Conservation (phyloP, 2,888 invertebrate species). For the Netelia fuscicornis region DNA sequence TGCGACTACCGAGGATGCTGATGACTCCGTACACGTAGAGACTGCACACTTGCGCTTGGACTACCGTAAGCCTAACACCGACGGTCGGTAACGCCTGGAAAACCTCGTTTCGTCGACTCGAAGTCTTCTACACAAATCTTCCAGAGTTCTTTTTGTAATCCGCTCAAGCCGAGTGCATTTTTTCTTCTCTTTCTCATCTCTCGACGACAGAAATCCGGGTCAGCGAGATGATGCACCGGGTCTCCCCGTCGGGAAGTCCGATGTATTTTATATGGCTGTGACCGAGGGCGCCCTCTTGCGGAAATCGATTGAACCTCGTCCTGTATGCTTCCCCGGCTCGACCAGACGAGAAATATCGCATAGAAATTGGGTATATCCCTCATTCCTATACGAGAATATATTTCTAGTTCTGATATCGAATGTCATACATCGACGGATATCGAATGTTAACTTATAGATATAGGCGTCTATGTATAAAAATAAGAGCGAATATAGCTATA, state of each 20-base stretch:
- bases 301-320: conserved; percentile 15
- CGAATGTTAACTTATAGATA: not conserved
- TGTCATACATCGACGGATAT: conserved; percentile 46
- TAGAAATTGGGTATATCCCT: conserved; percentile 39
- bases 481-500: not conserved
- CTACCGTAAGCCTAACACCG: conserved; percentile 23
- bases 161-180: not conserved
- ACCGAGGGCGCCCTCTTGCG: not conserved
- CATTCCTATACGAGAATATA: conserved; percentile 15
- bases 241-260: too few species aligned
- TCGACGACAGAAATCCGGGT: conserved; percentile 10
- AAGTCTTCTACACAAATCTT: conserved; percentile 65
- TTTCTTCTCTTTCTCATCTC: not conserved
- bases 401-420: conserved; percentile 40
- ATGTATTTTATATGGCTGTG: not conserved
- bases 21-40: conserved; percentile 54
- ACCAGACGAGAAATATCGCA: not conserved
- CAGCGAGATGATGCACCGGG: conserved; percentile 1
- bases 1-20: conserved; percentile 56
- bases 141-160: not conserved
- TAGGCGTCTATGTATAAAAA: not conserved
- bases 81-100: not conserved
- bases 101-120: conserved; percentile 10
- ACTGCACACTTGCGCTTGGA: conserved; percentile 56
- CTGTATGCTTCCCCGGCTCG: not conserved